These are phyloP conservation scores for Hesperophylax magnus DNA, from an alignment of 1,140 invertebrate genomes.

Conservation along the genomic window DNA sequence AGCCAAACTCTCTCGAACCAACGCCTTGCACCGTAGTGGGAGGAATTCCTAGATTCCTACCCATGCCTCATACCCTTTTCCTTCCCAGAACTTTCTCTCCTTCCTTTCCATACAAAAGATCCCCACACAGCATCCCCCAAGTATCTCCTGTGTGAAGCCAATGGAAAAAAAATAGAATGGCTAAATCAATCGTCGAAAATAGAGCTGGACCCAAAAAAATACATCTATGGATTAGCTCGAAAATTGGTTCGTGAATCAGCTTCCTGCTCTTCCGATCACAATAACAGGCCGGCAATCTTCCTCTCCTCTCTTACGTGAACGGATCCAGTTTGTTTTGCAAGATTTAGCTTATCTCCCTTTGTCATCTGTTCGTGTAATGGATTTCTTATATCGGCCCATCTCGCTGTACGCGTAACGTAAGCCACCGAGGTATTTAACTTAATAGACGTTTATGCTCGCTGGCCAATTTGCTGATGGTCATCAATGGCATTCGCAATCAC, in stretches of 20 bases:
- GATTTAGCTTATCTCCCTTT: constrained; percentile 33
- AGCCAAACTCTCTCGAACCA: too few species aligned
- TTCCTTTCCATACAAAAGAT: too few species aligned
- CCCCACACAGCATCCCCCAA: too few species aligned
- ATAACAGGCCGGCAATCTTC: constrained; percentile 31
- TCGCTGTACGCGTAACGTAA: constrained; percentile 21
- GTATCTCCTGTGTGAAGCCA: too few species aligned
- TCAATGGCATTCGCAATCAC: not conserved
- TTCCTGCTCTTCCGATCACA: constrained; percentile 16
- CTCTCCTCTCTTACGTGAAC: not conserved
- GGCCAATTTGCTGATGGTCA: constrained; percentile 24
- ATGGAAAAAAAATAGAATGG: too few species aligned
- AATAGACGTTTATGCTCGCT: constrained; percentile 1
- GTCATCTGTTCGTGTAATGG: constrained; percentile 50
- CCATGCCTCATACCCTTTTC: too few species aligned
- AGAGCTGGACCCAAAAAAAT: too few species aligned
- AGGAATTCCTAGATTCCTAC: too few species aligned
- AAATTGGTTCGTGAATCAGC: not conserved
- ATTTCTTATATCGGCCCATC: constrained; percentile 46
- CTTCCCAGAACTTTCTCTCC: too few species aligned
- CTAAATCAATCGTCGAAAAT: too few species aligned
- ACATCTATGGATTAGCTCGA: too few species aligned
- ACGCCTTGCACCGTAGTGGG: too few species aligned
- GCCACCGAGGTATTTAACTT: constrained; percentile 1
- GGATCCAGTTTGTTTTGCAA: constrained; percentile 43